Evolutionary conservation across 2,113 vertebrate genomes (phyloP).

Genomic region (Cottus gobio): DNA sequence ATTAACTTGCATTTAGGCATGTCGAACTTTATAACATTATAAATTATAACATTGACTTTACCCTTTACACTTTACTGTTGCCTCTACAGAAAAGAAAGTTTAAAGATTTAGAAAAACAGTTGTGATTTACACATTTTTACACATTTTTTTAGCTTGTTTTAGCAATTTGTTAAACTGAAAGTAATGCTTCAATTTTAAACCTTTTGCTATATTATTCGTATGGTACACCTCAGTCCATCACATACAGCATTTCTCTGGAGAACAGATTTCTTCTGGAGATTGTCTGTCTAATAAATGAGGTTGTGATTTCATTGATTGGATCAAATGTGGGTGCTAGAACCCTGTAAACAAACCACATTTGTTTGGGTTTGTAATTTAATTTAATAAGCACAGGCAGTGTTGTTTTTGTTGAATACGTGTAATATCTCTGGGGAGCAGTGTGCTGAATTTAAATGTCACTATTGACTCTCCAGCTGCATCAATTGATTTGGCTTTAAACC

Average conservation of each 20-base stretch:
- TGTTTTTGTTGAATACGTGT: slow-evolving; percentile 35
- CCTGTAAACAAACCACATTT: slow-evolving; percentile 3
- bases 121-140: neutral
- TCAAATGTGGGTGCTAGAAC: slow-evolving; percentile 18
- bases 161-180: neutral
- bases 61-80: neutral
- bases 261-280: neutral
- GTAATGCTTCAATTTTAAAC: neutral
- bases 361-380: slow-evolving; percentile 38
- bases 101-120: neutral
- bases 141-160: too few relatives aligned
- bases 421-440: slow-evolving; percentile 32
- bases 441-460: slow-evolving; percentile 48
- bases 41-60: neutral
- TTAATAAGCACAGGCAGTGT: slow-evolving; percentile 25
- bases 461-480: slow-evolving; percentile 42
- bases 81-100: neutral
- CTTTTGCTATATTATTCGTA: neutral
- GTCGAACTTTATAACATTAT: neutral
- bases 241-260: neutral
- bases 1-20: neutral
- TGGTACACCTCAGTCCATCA: neutral
- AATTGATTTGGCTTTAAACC: slow-evolving; percentile 31
- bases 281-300: slow-evolving; percentile 21
- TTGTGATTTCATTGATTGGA: slow-evolving; percentile 13